These are phyloP conservation scores for Drosophila pachea DNA, from an alignment of 1,140 invertebrate species.

Conservation along the genomic window DNA sequence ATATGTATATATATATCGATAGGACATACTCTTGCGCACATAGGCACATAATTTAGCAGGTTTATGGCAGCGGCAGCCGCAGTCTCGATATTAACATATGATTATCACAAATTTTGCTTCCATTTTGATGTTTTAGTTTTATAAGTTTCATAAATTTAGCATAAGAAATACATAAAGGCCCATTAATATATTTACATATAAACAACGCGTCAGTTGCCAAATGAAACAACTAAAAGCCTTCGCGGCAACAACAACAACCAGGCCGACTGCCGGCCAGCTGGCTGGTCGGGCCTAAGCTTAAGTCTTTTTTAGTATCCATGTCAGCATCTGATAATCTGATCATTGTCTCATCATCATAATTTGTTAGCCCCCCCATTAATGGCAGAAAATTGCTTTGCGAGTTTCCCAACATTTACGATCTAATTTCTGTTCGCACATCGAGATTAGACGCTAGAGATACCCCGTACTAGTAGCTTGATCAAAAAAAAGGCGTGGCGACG, in stretches of 20 bases:
- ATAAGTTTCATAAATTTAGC: slow-evolving; percentile 57
- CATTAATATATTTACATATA: slow-evolving; percentile 73
- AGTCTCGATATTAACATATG: slow-evolving; percentile 72
- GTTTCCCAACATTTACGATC: slow-evolving; percentile 4
- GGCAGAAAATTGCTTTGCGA: slow-evolving; percentile 4
- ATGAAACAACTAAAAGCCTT: slow-evolving; percentile 11
- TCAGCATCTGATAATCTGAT: slow-evolving; percentile 29
- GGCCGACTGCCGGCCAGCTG: too few species aligned
- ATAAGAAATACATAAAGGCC: slow-evolving; percentile 71
- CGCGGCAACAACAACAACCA: neutral
- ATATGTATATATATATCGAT: slow-evolving; percentile 6
- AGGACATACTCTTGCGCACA: slow-evolving; percentile 26
- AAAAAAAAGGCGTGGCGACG: too few species aligned
- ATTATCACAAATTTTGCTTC: slow-evolving; percentile 74
- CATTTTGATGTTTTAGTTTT: slow-evolving; percentile 68
- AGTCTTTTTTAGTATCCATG: slow-evolving; percentile 1
- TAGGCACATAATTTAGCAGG: slow-evolving; percentile 64
- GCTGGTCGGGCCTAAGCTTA: slow-evolving; percentile 2
- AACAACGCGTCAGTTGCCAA: slow-evolving; percentile 44
- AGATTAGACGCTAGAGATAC: too few species aligned
- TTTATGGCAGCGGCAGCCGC: slow-evolving; percentile 58
- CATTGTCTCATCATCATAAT: slow-evolving; percentile 25
- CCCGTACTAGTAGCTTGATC: too few species aligned
- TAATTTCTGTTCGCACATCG: slow-evolving; percentile 3
- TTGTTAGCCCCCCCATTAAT: slow-evolving; percentile 23